phyloP scores from a whole-genome alignment of 2,113 vertebrate genomes.

The Talpa occidentalis region DNA sequence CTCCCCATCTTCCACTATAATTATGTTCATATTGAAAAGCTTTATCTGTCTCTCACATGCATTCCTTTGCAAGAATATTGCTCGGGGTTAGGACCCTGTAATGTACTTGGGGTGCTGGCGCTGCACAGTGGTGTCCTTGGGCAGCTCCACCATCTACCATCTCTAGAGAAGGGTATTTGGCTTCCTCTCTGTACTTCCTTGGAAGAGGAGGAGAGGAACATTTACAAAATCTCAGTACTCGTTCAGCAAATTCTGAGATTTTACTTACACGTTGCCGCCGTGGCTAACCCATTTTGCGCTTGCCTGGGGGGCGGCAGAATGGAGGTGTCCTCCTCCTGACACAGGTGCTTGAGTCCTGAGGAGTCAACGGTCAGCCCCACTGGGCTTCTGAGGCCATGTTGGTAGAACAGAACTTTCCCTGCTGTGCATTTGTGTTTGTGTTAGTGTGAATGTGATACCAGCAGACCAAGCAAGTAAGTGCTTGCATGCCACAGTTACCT shows the following conservation, averaged over 20 bases:
- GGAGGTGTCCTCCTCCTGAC: not conserved
- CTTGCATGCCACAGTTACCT: not conserved
- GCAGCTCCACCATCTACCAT: constrained; percentile 27
- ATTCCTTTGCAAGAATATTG: constrained; percentile 50
- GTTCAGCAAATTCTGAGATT: not conserved
- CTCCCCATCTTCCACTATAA: not conserved
- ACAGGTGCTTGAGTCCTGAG: not conserved
- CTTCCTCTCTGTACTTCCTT: not conserved
- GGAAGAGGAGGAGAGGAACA: not conserved
- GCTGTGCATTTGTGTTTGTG: not conserved
- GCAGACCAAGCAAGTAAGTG: not conserved
- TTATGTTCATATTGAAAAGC: too few species aligned
- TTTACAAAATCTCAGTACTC: not conserved
- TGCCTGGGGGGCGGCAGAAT: not conserved
- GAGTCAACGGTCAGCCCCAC: not conserved
- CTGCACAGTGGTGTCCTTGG: constrained; percentile 67
- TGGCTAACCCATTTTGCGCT: rapidly evolving
- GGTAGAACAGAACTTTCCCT: not conserved
- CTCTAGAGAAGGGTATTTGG: not conserved
- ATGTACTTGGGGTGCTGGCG: constrained; percentile 52
- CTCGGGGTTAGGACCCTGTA: constrained; percentile 50
- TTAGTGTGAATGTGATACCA: not conserved
- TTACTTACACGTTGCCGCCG: not conserved
- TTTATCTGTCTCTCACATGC: not conserved
- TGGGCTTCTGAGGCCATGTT: rapidly evolving